Evolutionary conservation across 2,113 vertebrate species (phyloP).

Genomic region (Ariopsis seemanni): DNA sequence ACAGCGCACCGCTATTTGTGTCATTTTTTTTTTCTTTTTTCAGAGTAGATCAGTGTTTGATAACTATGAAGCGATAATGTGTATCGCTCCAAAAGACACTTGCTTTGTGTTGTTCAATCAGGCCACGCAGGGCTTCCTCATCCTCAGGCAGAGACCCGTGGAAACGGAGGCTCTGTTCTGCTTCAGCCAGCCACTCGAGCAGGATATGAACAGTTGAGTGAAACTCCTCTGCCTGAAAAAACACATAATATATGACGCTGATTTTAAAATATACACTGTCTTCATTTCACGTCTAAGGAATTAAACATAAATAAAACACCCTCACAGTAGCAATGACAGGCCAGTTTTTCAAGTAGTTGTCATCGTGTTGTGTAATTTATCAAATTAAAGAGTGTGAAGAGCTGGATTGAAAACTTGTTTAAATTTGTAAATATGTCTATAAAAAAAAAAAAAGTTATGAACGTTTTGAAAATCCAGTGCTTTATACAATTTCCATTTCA

Average conservation of each 20-base stretch:
- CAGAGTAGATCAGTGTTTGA: too few relatives aligned
- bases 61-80: not conserved
- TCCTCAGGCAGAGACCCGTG: slow-evolving; percentile 93
- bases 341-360: too few relatives aligned
- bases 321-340: too few relatives aligned
- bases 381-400: too few relatives aligned
- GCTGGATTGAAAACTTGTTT: too few relatives aligned
- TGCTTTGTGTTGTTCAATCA: slow-evolving; percentile 93
- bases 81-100: slow-evolving; percentile 44
- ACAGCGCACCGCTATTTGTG: not conserved
- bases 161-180: slow-evolving; percentile 92
- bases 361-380: too few relatives aligned
- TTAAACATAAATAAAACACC: not conserved
- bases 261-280: not conserved
- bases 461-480: too few relatives aligned
- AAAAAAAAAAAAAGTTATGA: too few relatives aligned
- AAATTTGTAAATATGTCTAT: too few relatives aligned
- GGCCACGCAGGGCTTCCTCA: slow-evolving; percentile 83
- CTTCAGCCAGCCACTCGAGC: slow-evolving; percentile 96
- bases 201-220: slow-evolving; percentile 93
- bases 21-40: not conserved
- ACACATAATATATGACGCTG: not conserved
- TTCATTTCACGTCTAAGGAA: not conserved
- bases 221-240: slow-evolving; percentile 90
- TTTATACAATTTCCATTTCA: too few relatives aligned